These are phyloP conservation scores for Cygnus olor DNA, from an alignment of 2,797 vertebrate species.

Conservation along the genomic window DNA sequence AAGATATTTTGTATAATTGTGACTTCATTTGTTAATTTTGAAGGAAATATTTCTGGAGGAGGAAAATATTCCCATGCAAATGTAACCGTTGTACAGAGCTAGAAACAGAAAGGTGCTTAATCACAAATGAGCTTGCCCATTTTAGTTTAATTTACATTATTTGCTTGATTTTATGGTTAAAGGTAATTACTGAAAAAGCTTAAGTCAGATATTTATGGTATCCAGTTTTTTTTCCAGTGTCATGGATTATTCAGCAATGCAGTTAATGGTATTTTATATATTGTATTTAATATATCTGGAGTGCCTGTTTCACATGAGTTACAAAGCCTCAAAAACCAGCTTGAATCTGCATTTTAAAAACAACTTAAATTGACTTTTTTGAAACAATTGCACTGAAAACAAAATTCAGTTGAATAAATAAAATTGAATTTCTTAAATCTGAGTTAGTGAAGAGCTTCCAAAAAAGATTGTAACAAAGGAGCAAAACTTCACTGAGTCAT, in stretches of 20 bases:
- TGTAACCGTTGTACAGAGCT: background rate
- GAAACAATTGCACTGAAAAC: background rate
- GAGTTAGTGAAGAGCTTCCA: background rate
- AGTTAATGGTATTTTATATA: background rate
- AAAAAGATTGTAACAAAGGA: background rate
- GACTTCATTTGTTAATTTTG: constrained; percentile 15
- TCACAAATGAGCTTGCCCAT: background rate
- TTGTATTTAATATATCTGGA: background rate
- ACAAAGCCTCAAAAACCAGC: background rate
- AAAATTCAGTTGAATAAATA: background rate
- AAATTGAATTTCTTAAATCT: background rate
- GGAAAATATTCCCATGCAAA: background rate
- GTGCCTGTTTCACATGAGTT: background rate
- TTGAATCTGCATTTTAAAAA: background rate
- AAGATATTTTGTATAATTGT: constrained; percentile 12
- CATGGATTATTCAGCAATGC: background rate
- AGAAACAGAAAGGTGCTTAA: background rate
- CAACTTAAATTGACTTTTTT: background rate
- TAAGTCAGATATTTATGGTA: background rate
- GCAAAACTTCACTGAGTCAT: background rate
- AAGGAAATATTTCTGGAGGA: constrained; percentile 16
- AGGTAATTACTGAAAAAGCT: background rate
- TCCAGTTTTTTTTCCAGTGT: background rate
- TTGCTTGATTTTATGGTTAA: background rate
- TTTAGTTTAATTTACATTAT: background rate